Conservation (phyloP, 2,113 vertebrate species). For the Hippocampus comes region DNA sequence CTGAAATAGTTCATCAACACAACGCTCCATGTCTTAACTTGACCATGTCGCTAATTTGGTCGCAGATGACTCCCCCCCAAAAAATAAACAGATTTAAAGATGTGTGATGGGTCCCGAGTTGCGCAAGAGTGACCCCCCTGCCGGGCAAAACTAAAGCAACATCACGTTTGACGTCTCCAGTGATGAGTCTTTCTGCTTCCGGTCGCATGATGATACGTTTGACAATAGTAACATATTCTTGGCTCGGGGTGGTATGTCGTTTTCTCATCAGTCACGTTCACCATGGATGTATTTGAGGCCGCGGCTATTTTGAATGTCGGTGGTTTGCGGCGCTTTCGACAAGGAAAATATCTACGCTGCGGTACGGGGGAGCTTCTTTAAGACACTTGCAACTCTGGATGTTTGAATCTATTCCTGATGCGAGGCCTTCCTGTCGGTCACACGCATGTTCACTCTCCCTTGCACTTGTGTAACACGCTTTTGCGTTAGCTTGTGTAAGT, state of each 20-base stretch:
- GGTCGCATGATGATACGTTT: slow-evolving; percentile 43
- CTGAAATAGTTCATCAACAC: slow-evolving; percentile 67
- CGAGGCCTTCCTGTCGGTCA: slow-evolving; percentile 59
- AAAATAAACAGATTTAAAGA: slow-evolving; percentile 60
- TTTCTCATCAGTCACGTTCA: slow-evolving; percentile 60
- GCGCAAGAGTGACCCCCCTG: slow-evolving; percentile 19
- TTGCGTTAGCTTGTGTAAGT: slow-evolving; percentile 26
- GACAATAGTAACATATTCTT: slow-evolving; percentile 33
- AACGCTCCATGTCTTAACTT: slow-evolving; percentile 44
- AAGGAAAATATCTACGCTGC: slow-evolving; percentile 69
- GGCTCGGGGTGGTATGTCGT: slow-evolving; percentile 38
- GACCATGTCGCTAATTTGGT: slow-evolving; percentile 54
- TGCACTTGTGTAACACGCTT: slow-evolving; percentile 27
- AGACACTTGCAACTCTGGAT: slow-evolving; percentile 55
- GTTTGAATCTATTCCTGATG: slow-evolving; percentile 62
- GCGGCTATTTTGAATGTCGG: slow-evolving; percentile 51
- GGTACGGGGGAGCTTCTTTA: slow-evolving; percentile 63
- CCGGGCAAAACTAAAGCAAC: not conserved
- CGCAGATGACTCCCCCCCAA: slow-evolving; percentile 28
- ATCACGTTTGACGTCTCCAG: not conserved
- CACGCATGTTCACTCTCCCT: slow-evolving; percentile 35
- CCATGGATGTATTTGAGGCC: slow-evolving; percentile 48
- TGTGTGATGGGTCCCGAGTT: slow-evolving; percentile 18
- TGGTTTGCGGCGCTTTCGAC: slow-evolving; percentile 65
- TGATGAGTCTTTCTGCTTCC: slow-evolving; percentile 23